A percentile compares a stretch with the other conserved stretches of the same genome.
These are phyloP conservation scores for Megalops atlanticus DNA, from an alignment of 2,113 vertebrate genomes.

Conservation along the genomic window DNA sequence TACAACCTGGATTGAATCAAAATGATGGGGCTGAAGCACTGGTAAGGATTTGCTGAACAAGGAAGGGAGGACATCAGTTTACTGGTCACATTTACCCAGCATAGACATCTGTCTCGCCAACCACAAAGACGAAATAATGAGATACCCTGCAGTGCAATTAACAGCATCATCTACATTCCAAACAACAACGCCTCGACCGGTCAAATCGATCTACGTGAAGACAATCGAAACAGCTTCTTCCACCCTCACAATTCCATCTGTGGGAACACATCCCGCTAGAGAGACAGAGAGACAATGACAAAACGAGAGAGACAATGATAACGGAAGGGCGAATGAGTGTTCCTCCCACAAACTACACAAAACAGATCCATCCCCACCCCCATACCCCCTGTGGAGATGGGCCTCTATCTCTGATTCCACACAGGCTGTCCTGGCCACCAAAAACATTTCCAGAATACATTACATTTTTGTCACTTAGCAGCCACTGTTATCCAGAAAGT, in stretches of 20 bases:
- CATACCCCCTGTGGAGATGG: too few species aligned
- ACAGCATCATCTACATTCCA: background rate
- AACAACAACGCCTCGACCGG: background rate
- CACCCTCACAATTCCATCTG: background rate
- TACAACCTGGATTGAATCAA: background rate
- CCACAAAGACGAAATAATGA: slow-evolving; percentile 19
- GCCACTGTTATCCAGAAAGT: too few species aligned
- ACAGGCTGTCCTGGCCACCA: too few species aligned
- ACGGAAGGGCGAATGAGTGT: too few species aligned
- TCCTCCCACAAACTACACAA: too few species aligned
- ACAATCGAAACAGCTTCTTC: background rate
- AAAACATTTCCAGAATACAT: too few species aligned
- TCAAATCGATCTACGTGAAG: background rate
- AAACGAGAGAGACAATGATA: too few species aligned
- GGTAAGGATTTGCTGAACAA: background rate
- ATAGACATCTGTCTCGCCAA: slow-evolving; percentile 20
- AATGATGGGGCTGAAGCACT: background rate
- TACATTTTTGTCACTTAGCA: too few species aligned
- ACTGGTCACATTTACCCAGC: too few species aligned
- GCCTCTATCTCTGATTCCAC: too few species aligned
- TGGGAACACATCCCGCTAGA: background rate
- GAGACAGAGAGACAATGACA: too few species aligned
- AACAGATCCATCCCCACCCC: too few species aligned
- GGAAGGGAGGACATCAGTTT: background rate
- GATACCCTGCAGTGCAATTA: slow-evolving; percentile 35